Conservation (phyloP, 2,888 invertebrate species). For the Oscheius onirici region DNA sequence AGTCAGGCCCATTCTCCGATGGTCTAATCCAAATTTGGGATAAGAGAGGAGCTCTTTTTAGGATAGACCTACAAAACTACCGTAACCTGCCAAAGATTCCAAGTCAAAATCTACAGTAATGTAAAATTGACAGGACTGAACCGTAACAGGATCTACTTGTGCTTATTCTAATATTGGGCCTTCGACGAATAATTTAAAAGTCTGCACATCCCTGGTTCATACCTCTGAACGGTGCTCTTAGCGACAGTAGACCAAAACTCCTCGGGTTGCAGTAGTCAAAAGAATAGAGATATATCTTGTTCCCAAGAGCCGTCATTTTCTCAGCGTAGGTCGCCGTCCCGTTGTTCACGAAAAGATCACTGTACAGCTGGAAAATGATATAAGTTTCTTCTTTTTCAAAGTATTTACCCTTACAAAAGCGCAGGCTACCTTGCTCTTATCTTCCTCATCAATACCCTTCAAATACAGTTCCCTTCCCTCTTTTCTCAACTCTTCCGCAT, state of each 20-base stretch:
- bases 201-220: no score
- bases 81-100: no score
- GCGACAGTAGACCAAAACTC: slow-evolving; percentile 57
- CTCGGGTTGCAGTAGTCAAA: slow-evolving; percentile 62
- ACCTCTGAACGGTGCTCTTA: slow-evolving; percentile 63
- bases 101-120: no score
- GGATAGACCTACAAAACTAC: no score
- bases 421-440: slow-evolving; percentile 52
- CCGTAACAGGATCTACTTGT: no score
- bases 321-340: slow-evolving; percentile 53
- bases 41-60: no score
- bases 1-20: no score
- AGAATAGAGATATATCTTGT: slow-evolving; percentile 58
- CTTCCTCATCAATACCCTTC: slow-evolving; percentile 48
- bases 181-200: no score
- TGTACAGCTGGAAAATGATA: slow-evolving; percentile 62
- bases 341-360: slow-evolving; percentile 59
- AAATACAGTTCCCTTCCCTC: slow-evolving; percentile 60
- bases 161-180: no score
- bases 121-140: no score
- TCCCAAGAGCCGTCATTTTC: slow-evolving; percentile 53
- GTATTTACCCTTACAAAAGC: slow-evolving; percentile 58
- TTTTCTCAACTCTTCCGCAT: slow-evolving; percentile 52
- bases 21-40: no score
- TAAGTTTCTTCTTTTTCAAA: background rate